A percentile compares a stretch with the other conserved stretches of the same genome.
Evolutionary conservation across 2,888 invertebrate species (phyloP).

Genomic region (Leucoma salicis): DNA sequence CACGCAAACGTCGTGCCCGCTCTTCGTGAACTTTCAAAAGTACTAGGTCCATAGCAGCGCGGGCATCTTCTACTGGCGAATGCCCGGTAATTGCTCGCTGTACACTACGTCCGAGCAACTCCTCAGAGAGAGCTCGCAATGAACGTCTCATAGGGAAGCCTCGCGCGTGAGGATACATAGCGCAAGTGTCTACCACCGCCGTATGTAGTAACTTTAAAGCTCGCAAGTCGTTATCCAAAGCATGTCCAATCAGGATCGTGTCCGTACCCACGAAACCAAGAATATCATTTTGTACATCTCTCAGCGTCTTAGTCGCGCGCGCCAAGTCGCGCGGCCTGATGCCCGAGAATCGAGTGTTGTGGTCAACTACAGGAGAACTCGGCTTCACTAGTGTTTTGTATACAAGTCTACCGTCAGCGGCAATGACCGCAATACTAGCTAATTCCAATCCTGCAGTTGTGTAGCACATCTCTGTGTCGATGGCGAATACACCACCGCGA

Average conservation of each 20-base stretch:
- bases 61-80: conserved; percentile 96
- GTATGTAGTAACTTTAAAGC: conserved; percentile 92
- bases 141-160: conserved; percentile 93
- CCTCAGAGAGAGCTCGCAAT: conserved; percentile 88
- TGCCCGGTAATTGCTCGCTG: conserved; percentile 89
- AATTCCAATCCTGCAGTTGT: conserved; percentile 93
- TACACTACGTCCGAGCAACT: conserved; percentile 89
- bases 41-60: conserved; percentile 94
- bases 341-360: conserved; percentile 97
- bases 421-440: conserved; percentile 92
- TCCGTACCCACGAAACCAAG: conserved; percentile 89
- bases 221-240: conserved; percentile 95
- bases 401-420: conserved; percentile 86
- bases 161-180: conserved; percentile 91
- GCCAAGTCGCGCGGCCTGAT: conserved; percentile 84
- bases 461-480: conserved; percentile 99
- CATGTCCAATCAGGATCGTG: conserved; percentile 97
- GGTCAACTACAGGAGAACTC: conserved; percentile 91
- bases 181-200: conserved; percentile 94
- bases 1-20: conserved; percentile 47
- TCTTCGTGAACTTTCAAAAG: conserved; percentile 85
- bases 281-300: conserved; percentile 93
- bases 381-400: conserved; percentile 94
- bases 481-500: conserved; percentile 86
- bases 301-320: conserved; percentile 85